Evolutionary conservation across 2,113 vertebrate species (phyloP).

Genomic region (Protobothrops flavoviridis): DNA sequence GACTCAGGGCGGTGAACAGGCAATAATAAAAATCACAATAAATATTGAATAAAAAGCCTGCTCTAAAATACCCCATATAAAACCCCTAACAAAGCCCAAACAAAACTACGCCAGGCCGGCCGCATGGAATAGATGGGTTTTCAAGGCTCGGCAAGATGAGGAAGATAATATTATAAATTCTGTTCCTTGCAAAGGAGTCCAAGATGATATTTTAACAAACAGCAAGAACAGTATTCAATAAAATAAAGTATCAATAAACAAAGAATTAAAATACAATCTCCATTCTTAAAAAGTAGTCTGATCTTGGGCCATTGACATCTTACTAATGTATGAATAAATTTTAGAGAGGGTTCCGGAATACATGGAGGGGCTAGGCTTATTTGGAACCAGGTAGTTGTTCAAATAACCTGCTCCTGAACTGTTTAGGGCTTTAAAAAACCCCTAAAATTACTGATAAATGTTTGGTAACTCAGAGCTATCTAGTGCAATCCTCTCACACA

Average conservation of each 20-base stretch:
- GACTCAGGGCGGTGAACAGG: too few relatives aligned
- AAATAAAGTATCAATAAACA: background rate
- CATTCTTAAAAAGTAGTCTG: background rate
- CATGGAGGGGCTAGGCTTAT: background rate
- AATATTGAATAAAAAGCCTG: too few relatives aligned
- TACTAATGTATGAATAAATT: background rate
- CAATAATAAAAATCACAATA: too few relatives aligned
- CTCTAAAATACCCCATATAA: too few relatives aligned
- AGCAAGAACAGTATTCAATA: background rate
- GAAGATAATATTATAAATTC: background rate
- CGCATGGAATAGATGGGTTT: too few relatives aligned
- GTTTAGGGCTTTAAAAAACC: background rate
- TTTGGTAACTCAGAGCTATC: background rate
- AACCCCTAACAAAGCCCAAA: too few relatives aligned
- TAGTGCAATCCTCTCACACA: background rate
- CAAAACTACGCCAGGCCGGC: too few relatives aligned
- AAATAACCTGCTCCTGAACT: background rate
- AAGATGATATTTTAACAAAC: background rate
- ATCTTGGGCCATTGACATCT: background rate
- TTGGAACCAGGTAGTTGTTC: background rate
- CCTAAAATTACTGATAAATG: background rate
- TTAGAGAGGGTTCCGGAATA: background rate
- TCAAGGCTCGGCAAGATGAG: background rate
- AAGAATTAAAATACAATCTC: background rate
- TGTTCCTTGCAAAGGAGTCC: background rate